Conservation (phyloP, 1,140 invertebrate genomes). For the Calliphora vicina region DNA sequence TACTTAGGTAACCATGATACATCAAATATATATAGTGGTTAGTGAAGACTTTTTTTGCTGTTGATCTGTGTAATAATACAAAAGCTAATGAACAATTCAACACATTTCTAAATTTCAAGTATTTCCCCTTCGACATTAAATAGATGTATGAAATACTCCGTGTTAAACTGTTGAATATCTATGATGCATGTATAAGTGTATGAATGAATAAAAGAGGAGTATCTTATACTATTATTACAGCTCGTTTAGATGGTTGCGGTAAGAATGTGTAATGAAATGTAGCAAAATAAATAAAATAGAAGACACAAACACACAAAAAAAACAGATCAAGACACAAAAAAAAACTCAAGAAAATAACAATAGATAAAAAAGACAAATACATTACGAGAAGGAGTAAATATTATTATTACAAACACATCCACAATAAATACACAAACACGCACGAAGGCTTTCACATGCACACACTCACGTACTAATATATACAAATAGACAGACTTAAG, state of each 20-base stretch:
- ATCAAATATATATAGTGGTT: too few relatives aligned
- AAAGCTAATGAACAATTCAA: too few relatives aligned
- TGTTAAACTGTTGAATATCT: not conserved
- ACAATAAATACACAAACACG: too few relatives aligned
- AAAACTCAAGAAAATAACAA: not conserved
- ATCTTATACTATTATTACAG: slow-evolving; percentile 16
- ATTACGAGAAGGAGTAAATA: not conserved
- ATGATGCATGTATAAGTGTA: not conserved
- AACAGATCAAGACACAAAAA: not conserved
- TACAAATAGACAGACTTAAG: not conserved
- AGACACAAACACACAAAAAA: too few relatives aligned
- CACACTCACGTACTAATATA: too few relatives aligned
- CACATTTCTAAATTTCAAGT: too few relatives aligned
- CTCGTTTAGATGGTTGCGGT: slow-evolving; percentile 25
- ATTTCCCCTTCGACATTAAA: too few relatives aligned
- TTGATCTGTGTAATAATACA: too few relatives aligned
- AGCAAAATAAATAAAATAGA: not conserved
- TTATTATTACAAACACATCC: too few relatives aligned
- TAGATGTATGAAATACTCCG: not conserved
- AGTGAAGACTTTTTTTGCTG: too few relatives aligned
- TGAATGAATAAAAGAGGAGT: not conserved
- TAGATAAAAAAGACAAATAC: not conserved
- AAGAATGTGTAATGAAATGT: slow-evolving; percentile 30
- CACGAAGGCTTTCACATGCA: too few relatives aligned
- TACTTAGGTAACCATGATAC: too few relatives aligned